Percentiles rank a stretch among this genome's conserved stretches.
These are phyloP conservation scores for Oryzias curvinotus DNA, from an alignment of 2,113 vertebrate species.

Conservation along the genomic window DNA sequence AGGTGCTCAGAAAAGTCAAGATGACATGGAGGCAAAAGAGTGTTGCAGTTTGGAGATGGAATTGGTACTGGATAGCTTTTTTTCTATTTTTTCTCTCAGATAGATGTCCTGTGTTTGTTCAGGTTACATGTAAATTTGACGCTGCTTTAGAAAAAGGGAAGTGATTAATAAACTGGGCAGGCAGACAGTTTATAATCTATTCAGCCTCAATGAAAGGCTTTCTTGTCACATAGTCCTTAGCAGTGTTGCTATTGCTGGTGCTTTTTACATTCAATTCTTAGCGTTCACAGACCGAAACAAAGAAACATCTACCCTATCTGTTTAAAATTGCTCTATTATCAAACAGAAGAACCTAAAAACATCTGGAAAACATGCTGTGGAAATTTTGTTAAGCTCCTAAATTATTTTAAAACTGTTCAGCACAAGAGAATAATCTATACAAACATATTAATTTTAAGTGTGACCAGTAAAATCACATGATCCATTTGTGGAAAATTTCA, in stretches of 20 bases:
- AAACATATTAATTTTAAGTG: no score
- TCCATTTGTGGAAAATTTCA: no score
- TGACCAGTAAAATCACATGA: no score
- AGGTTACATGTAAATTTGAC: constrained; percentile 9
- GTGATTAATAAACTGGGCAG: not conserved
- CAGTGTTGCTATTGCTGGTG: not conserved
- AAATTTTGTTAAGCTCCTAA: not conserved
- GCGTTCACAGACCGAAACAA: not conserved
- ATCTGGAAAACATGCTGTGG: not conserved
- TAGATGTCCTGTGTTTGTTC: not conserved
- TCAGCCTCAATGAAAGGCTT: constrained; percentile 7
- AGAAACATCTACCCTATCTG: not conserved
- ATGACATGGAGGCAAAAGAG: not conserved
- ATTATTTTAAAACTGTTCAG: not conserved
- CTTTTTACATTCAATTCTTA: not conserved
- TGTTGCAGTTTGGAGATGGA: not conserved
- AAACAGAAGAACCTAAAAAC: not conserved
- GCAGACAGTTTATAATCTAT: constrained; percentile 1
- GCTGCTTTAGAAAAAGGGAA: not conserved
- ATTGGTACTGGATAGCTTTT: not conserved
- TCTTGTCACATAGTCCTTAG: constrained; percentile 2
- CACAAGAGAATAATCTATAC: no score
- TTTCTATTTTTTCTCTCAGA: not conserved
- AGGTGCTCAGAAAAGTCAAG: constrained; percentile 9
- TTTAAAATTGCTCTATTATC: not conserved